These are phyloP conservation scores for Acanthosepion pharaonis DNA, from an alignment of 2,888 invertebrate species.

Conservation along the genomic window DNA sequence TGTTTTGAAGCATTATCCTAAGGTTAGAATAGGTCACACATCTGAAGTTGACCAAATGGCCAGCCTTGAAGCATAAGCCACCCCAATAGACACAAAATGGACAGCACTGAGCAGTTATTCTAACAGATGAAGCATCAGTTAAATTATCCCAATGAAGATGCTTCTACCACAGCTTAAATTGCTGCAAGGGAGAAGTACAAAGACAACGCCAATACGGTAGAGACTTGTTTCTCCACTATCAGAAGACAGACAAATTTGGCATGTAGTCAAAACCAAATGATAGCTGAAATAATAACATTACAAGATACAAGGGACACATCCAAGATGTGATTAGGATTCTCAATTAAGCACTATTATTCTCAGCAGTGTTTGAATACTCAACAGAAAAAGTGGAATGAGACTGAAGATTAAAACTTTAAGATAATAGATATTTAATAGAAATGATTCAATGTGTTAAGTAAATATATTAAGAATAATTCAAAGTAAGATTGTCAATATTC, in stretches of 20 bases:
- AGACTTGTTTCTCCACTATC: background rate
- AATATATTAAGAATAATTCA: no score
- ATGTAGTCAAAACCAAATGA: background rate
- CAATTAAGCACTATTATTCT: no score
- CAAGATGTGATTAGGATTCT: no score
- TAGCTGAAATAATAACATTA: background rate
- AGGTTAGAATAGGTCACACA: constrained; percentile 33
- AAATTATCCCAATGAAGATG: background rate
- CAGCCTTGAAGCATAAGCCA: background rate
- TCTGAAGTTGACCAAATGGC: constrained; percentile 18
- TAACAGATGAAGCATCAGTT: background rate
- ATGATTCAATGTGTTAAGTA: no score
- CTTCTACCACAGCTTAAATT: background rate
- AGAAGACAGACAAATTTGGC: background rate
- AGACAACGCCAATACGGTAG: background rate
- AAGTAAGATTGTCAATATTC: no score
- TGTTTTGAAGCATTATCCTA: background rate
- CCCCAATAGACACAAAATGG: background rate
- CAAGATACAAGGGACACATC: no score
- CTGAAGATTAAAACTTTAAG: no score
- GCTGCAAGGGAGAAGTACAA: background rate
- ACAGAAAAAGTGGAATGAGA: no score
- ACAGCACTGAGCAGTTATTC: background rate
- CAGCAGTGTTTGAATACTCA: no score
- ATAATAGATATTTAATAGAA: no score